These are phyloP conservation scores for Ictalurus punctatus DNA, from an alignment of 2,113 vertebrate genomes.

Conservation along the genomic window DNA sequence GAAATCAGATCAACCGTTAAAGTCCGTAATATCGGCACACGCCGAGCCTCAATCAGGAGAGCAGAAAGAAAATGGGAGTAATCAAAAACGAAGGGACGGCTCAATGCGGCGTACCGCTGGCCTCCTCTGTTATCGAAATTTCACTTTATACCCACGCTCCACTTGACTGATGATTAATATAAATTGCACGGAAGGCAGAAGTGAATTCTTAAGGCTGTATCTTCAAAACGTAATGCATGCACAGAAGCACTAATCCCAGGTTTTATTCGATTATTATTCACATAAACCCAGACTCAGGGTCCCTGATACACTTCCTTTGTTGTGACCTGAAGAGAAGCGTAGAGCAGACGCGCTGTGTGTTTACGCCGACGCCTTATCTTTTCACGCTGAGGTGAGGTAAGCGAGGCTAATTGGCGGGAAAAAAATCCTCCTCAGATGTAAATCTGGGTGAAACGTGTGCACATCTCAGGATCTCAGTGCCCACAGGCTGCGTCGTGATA, in stretches of 20 bases:
- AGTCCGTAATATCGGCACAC: constrained; percentile 28
- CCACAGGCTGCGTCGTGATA: not conserved
- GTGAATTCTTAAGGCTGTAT: not conserved
- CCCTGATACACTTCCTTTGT: not conserved
- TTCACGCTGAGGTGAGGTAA: constrained; percentile 52
- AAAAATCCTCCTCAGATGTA: constrained; percentile 58
- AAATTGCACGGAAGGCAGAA: constrained; percentile 3
- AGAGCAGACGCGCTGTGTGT: not conserved
- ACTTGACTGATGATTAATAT: constrained; percentile 25
- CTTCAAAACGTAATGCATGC: not conserved
- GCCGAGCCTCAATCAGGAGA: not conserved
- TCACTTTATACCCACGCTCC: constrained; percentile 5
- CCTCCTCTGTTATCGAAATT: constrained; percentile 14
- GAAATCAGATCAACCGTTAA: constrained; percentile 43
- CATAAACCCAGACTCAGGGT: not conserved
- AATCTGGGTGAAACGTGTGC: constrained; percentile 56
- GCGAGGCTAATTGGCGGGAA: constrained; percentile 50
- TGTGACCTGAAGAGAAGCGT: not conserved
- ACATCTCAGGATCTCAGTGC: constrained; percentile 38
- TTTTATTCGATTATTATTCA: not conserved
- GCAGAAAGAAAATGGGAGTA: constrained; percentile 15
- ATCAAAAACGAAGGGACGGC: constrained; percentile 7
- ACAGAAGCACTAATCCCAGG: not conserved
- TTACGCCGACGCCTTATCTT: constrained; percentile 50
- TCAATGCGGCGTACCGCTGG: constrained; percentile 3